Conservation (phyloP, 1,140 invertebrate genomes). For the Archivesica marissinica region DNA sequence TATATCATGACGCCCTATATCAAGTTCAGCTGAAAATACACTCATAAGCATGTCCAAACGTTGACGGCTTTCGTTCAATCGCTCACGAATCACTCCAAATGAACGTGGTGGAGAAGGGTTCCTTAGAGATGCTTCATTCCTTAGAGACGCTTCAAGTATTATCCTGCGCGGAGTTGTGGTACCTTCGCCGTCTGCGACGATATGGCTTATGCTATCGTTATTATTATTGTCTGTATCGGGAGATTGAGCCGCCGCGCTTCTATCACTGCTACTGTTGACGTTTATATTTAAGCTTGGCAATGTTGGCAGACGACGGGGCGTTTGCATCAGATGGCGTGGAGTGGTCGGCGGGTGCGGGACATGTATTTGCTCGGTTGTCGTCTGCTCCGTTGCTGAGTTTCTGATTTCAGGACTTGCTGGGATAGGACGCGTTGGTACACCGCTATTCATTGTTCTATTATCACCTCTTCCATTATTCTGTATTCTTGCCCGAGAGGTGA, state of each 20-base stretch:
- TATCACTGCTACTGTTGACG: constrained; percentile 24
- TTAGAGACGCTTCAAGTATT: not conserved
- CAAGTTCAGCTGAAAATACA: constrained; percentile 73
- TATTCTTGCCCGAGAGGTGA: constrained; percentile 54
- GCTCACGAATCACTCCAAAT: constrained; percentile 68
- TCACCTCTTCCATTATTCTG: constrained; percentile 22
- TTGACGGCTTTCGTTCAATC: constrained; percentile 74
- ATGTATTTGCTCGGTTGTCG: constrained; percentile 14
- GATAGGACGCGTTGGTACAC: constrained; percentile 11
- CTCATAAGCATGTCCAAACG: constrained; percentile 75
- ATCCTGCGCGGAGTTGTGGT: not conserved
- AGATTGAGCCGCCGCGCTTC: constrained; percentile 8
- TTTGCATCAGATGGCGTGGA: not conserved
- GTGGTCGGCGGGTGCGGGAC: not conserved
- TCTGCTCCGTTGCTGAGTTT: constrained; percentile 6
- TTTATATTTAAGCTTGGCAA: constrained; percentile 65
- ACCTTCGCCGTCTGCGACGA: not conserved
- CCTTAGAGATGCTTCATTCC: not conserved
- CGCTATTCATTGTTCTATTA: not conserved
- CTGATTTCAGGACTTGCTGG: not conserved
- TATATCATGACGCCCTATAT: constrained; percentile 72
- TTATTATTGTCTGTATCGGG: constrained; percentile 50
- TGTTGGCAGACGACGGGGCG: constrained; percentile 65
- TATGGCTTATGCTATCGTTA: constrained; percentile 24
- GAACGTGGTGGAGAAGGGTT: constrained; percentile 6